A percentile compares a stretch with the other conserved stretches of the same genome.
phyloP scores from a whole-genome alignment of 2,888 invertebrate genomes.

The Xylophagus ater region DNA sequence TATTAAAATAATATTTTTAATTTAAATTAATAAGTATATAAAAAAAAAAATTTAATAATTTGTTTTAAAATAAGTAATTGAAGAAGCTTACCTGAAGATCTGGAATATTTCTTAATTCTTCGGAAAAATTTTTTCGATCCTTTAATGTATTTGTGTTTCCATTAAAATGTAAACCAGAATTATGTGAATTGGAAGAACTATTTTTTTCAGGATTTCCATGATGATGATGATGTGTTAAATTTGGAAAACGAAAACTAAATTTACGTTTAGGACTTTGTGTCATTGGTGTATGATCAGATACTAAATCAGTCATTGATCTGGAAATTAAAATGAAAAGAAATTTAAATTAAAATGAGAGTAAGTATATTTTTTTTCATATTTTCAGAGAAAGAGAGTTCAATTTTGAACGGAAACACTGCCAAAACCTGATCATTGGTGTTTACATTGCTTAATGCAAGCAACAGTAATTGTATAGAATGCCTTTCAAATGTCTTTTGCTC shows the following conservation, averaged over 20 bases:
- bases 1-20: too few species aligned
- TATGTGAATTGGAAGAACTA: conserved; percentile 20
- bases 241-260: conserved; percentile 67
- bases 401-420: neutral
- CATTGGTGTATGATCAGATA: conserved; percentile 43
- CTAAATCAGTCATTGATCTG: conserved; percentile 51
- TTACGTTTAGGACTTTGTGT: conserved; percentile 60
- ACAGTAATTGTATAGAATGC: too few species aligned
- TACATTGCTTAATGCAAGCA: too few species aligned
- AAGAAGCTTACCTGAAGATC: conserved; percentile 66
- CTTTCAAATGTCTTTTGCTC: too few species aligned
- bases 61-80: neutral
- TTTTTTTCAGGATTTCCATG: conserved; percentile 22
- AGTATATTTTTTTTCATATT: neutral
- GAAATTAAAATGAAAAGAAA: conserved; percentile 20
- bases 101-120: conserved; percentile 73
- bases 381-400: neutral
- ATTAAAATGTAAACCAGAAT: conserved; percentile 19
- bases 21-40: neutral
- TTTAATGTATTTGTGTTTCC: conserved; percentile 39
- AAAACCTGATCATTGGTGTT: too few species aligned
- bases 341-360: neutral
- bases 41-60: conserved; percentile 1
- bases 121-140: conserved; percentile 70
- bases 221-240: conserved; percentile 27